Conservation (phyloP, 2,113 vertebrate genomes). For the Pteruthius melanotis region DNA sequence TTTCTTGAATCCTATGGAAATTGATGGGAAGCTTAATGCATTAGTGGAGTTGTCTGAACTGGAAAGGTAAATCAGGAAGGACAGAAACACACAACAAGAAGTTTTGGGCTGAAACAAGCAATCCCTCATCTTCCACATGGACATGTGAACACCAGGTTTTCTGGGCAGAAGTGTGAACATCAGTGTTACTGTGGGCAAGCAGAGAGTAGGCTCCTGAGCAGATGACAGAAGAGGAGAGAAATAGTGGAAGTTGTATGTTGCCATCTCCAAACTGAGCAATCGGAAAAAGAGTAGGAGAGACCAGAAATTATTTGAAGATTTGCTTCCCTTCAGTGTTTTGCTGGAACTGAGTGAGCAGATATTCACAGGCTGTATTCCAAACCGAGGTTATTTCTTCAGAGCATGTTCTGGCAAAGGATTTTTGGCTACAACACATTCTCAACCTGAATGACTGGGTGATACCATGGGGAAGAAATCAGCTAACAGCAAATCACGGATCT, state of each 20-base stretch:
- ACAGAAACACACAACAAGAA: not conserved
- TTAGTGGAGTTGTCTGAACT: not conserved
- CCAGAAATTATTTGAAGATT: not conserved
- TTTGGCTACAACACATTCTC: not conserved
- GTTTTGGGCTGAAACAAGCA: not conserved
- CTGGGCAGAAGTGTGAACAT: not conserved
- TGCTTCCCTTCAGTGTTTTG: not conserved
- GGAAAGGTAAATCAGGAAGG: not conserved
- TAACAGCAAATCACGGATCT: not conserved
- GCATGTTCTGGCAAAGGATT: not conserved
- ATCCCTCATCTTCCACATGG: not conserved
- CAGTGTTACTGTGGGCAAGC: not conserved
- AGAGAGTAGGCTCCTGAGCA: not conserved
- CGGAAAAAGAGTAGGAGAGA: not conserved
- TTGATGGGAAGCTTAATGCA: not conserved
- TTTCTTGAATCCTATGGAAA: not conserved
- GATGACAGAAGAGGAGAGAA: not conserved
- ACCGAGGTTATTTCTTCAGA: not conserved
- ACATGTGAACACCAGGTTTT: not conserved
- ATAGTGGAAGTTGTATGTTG: not conserved
- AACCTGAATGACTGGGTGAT: conserved; percentile 21
- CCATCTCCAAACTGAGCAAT: not conserved
- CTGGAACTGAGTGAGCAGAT: not conserved
- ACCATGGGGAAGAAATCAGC: not conserved
- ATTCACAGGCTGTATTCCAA: not conserved